Evolutionary conservation across 2,113 vertebrate species (phyloP), one percentile per base, ranked within the genome.

Genomic region (Synodontis membranacea): DNA sequence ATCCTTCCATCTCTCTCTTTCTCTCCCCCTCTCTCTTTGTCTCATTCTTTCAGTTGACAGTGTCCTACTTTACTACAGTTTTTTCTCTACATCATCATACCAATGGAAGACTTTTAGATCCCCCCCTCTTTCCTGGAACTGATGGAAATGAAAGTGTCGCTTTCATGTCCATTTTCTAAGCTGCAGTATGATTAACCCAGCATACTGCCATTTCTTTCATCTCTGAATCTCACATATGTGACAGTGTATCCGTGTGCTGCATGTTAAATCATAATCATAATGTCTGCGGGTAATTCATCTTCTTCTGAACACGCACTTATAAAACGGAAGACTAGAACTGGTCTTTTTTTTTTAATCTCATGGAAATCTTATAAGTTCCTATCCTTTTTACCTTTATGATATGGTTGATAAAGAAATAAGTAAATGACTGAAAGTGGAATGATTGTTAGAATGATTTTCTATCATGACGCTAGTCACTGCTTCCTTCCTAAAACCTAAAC

Each of bases 121-220:
- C 68, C 50, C 14, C 0, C 52, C 37, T 84, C 60, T 62, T 74
- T 74, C 83, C 66, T 70, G 64, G 28, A 88, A 64, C 44, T 80
- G 66, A 75, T 85, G 56, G 75, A 88, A 72, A 80, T 58, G 52
- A 64, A 74, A 84, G 66, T 74, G 31, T 42, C 15, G 9, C 52
- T 84, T 84, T 84, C 75, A 50, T 56, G 82, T 82, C 44, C 72
- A 70, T 83, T 78, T 75, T 78, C 15, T 31, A 48, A 50, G n/a
- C 46, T 50, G 46, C 74, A 76, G 74, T 50, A 28, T 76, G 46
- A 50, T 31, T 76, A 76, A 76, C 42, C 7, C 74, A 48, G 44
- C 44, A 76, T 50, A 48, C 42, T 74, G 23, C 5, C 25, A 48
- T 48, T 46, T 78, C 74, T 50, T 78, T 78, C 75, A 78, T 78